Base-by-base conservation (phyloP, 2,888 invertebrate genomes). In the Xylophagus ater region DNA sequence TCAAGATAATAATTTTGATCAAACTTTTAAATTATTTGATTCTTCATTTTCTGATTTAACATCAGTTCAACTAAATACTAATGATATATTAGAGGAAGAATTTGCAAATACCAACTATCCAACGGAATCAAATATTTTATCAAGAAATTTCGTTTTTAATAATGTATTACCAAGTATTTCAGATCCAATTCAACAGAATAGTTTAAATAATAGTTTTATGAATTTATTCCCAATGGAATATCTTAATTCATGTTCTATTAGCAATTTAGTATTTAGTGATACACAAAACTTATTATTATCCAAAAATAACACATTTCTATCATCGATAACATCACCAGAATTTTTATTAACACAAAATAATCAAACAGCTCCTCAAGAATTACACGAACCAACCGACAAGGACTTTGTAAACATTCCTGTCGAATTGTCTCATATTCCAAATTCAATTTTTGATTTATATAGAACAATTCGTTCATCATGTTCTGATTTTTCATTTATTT, bases 401-500 rank as follows among this genome's bases (percentile, higher is more conserved):
- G n/a, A 10, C 18, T 30, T 37, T 34, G 12, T 36, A 39, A 36
- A 18, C 37, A 14, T 17, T 9, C 14, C n/a, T 9, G 4, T 10
- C 9, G 51, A 52, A 45, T 12, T 37, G 9, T 44, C 48, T 4
- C 15, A 41, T n/a, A 45, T 56, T 17, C 56, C 57, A 3, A 19
- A n/a, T 4, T 47, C 56, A 2, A 49, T 64, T 1, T 45, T 47
- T 19, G 52, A 53, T 13, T 40, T 65, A 2, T 49, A 59, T 39
- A 37, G 47, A n/a, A 25, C 54, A 1, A 53, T 65, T 7, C 52
- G 50, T n/a, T 29, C 30, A 3, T 42, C 51, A 2, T 53, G 56
- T 31, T 60, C 65, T 1, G 64, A 64, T 40, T 67, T 63, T 51
- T 51, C 63, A 0, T 63, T 66, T 39, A 54, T 65, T 3, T 59